These are phyloP conservation scores for Blastobasis lacticolella DNA, from an alignment of 2,888 invertebrate genomes.

Conservation along the genomic window DNA sequence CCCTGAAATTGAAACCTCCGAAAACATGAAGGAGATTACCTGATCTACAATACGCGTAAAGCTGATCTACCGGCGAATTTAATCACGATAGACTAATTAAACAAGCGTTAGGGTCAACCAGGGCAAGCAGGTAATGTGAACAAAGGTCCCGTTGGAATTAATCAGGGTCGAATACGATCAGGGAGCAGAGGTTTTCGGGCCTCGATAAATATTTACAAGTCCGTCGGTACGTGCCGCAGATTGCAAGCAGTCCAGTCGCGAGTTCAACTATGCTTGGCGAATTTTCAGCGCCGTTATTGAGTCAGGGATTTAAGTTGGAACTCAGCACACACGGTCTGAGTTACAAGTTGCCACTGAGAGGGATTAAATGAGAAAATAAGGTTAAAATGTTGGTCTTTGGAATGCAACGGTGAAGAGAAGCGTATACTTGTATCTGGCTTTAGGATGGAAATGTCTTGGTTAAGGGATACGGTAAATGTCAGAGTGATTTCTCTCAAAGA, in stretches of 20 bases:
- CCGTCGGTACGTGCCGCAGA: constrained; percentile 33
- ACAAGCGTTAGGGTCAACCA: constrained; percentile 11
- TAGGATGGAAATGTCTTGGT: too few relatives aligned
- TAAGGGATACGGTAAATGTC: too few relatives aligned
- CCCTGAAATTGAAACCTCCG: too few relatives aligned
- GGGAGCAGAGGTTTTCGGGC: constrained; percentile 21
- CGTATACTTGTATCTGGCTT: too few relatives aligned
- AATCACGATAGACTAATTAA: constrained; percentile 12
- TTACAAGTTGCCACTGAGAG: too few relatives aligned
- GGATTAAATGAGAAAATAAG: constrained; percentile 1
- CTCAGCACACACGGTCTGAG: too few relatives aligned
- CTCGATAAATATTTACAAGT: constrained; percentile 43
- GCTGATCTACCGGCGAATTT: not conserved
- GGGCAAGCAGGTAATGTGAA: constrained; percentile 13
- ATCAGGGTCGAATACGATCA: constrained; percentile 20
- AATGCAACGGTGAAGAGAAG: too few relatives aligned
- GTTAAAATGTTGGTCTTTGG: not conserved
- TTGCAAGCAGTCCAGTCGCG: constrained; percentile 15
- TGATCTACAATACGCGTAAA: too few relatives aligned
- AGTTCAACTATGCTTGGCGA: constrained; percentile 15
- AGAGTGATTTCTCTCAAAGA: too few relatives aligned
- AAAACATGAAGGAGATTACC: too few relatives aligned
- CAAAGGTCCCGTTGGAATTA: constrained; percentile 17
- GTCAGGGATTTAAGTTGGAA: constrained; percentile 23
- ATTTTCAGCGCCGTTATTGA: constrained; percentile 19